phyloP scores from a whole-genome alignment of 2,113 vertebrate species.

The Anhinga rufa region DNA sequence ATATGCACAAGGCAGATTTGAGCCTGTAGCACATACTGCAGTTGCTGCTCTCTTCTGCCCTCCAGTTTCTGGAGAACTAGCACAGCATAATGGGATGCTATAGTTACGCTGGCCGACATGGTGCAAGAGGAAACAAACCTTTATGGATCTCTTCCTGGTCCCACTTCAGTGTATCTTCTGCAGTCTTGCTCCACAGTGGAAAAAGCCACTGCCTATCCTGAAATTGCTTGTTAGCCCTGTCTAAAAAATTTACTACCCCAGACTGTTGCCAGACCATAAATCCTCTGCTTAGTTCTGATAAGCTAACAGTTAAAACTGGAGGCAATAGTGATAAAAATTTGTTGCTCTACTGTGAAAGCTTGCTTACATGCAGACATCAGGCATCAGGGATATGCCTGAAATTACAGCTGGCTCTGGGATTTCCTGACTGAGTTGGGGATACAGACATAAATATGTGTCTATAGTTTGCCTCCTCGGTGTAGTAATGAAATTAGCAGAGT shows the following conservation, averaged over 20 bases:
- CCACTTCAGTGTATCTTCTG: background rate
- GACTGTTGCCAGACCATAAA: background rate
- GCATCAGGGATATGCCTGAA: background rate
- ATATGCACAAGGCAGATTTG: background rate
- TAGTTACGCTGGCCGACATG: background rate
- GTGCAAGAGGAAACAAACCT: background rate
- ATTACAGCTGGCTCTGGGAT: background rate
- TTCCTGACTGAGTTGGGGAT: background rate
- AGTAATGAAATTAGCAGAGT: background rate
- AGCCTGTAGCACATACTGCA: background rate
- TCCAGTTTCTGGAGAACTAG: background rate
- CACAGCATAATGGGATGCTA: background rate
- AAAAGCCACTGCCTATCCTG: background rate
- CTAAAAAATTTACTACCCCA: background rate
- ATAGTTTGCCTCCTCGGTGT: background rate
- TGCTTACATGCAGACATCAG: background rate
- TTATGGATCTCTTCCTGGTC: background rate
- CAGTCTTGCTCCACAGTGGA: background rate
- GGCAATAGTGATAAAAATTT: background rate
- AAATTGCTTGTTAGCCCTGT: background rate
- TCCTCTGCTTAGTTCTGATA: background rate
- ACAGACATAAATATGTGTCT: background rate
- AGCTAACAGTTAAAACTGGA: background rate
- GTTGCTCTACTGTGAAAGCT: background rate
- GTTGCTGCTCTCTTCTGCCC: background rate